These are phyloP conservation scores for Myopa testacea DNA, from an alignment of 2,888 invertebrate genomes.

Conservation along the genomic window DNA sequence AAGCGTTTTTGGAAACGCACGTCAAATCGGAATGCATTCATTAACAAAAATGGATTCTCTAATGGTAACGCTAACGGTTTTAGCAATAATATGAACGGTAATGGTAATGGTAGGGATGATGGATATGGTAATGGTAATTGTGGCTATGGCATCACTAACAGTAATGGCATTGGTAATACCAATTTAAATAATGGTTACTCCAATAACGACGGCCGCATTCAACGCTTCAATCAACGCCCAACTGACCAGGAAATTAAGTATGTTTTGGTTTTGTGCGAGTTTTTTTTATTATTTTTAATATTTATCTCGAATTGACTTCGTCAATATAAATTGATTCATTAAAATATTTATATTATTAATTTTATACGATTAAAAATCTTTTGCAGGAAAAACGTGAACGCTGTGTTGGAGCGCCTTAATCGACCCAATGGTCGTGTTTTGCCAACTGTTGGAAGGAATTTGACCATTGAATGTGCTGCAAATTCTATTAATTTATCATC, in stretches of 20 bases:
- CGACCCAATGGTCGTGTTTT: constrained; percentile 40
- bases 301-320: not conserved
- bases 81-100: constrained; percentile 27
- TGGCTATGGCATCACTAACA: not conserved
- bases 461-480: constrained; percentile 49
- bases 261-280: not conserved
- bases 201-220: constrained; percentile 44
- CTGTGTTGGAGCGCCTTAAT: constrained; percentile 44
- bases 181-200: constrained; percentile 8
- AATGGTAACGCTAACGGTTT: not conserved
- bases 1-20: constrained; percentile 33
- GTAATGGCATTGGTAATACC: constrained; percentile 8
- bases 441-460: constrained; percentile 37
- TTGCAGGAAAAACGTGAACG: constrained; percentile 51
- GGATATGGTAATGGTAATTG: constrained; percentile 26
- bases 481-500: constrained; percentile 33
- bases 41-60: not conserved
- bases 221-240: constrained; percentile 43
- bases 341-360: not conserved
- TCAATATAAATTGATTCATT: not conserved
- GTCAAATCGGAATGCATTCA: not conserved
- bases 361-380: not conserved
- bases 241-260: constrained; percentile 46
- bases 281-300: not conserved
- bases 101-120: not conserved